Conservation (phyloP, 2,888 invertebrate species). For the Argynnis bischoffii region DNA sequence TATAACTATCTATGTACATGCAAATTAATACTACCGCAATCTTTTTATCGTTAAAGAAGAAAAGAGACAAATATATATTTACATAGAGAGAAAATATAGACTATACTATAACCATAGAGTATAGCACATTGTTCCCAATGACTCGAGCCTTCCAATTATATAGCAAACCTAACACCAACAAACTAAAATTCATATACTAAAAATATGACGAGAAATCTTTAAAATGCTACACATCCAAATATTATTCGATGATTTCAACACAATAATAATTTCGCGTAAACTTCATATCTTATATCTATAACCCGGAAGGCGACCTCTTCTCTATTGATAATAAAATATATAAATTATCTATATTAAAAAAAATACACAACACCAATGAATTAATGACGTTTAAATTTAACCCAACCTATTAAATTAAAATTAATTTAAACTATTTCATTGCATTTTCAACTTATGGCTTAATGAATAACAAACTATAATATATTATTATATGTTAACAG, state of each 20-base stretch:
- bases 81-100: constrained; percentile 1
- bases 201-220: not conserved
- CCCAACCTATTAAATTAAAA: too few relatives aligned
- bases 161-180: constrained; percentile 2
- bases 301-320: too few relatives aligned
- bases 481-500: not conserved
- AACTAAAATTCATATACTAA: not conserved
- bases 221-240: constrained; percentile 2
- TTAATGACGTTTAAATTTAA: too few relatives aligned
- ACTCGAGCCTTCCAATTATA: constrained; percentile 13
- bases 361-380: too few relatives aligned
- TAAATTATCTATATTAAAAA: too few relatives aligned
- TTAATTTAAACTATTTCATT: too few relatives aligned
- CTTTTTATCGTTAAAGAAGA: not conserved
- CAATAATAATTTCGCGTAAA: too few relatives aligned
- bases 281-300: too few relatives aligned
- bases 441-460: too few relatives aligned
- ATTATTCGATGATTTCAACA: not conserved
- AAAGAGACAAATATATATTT: constrained; percentile 1
- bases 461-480: not conserved
- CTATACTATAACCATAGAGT: not conserved
- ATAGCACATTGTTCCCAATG: constrained; percentile 12
- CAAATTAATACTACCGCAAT: not conserved
- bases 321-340: too few relatives aligned
- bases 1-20: not conserved